These are phyloP conservation scores for Ceryle rudis DNA, from an alignment of 2,797 vertebrate species.

Conservation along the genomic window DNA sequence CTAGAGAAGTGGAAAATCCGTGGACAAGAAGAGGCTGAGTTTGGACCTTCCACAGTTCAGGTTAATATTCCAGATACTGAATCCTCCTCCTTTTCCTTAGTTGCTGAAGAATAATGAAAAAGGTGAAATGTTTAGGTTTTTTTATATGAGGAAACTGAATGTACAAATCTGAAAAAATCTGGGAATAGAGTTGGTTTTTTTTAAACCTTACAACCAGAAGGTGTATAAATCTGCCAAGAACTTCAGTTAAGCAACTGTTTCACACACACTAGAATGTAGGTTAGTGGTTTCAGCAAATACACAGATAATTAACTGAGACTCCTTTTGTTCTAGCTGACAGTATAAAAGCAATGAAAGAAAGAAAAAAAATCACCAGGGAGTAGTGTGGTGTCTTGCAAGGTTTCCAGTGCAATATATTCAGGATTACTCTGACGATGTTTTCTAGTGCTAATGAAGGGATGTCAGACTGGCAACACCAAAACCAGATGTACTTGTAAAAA, in stretches of 20 bases:
- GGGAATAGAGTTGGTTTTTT: not conserved
- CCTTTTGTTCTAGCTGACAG: conserved; percentile 54
- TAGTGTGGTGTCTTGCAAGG: not conserved
- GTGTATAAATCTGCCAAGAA: conserved; percentile 44
- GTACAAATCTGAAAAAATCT: not conserved
- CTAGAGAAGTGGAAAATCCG: not conserved
- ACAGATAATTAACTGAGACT: conserved; percentile 47
- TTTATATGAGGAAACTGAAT: not conserved
- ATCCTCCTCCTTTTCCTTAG: not conserved
- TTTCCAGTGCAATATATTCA: not conserved
- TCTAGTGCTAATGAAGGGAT: not conserved
- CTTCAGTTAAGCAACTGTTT: conserved; percentile 40
- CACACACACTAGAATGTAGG: not conserved
- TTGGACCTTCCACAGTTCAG: not conserved
- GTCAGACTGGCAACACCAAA: not conserved
- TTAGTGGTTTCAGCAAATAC: conserved; percentile 56
- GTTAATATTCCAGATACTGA: not conserved
- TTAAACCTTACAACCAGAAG: not conserved
- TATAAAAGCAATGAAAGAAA: conserved; percentile 15
- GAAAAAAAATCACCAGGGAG: not conserved
- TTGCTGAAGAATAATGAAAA: not conserved
- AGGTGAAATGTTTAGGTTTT: not conserved
- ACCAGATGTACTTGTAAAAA: not conserved
- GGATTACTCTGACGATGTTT: not conserved
- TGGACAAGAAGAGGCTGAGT: not conserved